phyloP scores from a whole-genome alignment of 2,113 vertebrate genomes.

The Crotophaga sulcirostris region DNA sequence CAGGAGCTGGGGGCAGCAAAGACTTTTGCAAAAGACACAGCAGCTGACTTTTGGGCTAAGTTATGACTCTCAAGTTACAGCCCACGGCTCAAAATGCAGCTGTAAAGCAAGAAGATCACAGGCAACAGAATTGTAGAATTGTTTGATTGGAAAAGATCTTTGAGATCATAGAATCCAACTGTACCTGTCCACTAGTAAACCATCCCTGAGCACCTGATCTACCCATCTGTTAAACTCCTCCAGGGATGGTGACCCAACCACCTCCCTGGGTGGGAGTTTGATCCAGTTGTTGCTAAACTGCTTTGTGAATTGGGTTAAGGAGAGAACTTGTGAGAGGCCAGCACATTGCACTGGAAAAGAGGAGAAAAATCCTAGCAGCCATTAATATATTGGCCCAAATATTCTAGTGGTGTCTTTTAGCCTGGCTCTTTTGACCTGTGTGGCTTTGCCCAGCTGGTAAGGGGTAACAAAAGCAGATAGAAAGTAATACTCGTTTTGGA shows the following conservation, averaged over 20 bases:
- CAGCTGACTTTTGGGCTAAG: neutral
- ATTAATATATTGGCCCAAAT: neutral
- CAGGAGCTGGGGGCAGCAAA: neutral
- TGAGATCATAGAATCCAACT: too few relatives aligned
- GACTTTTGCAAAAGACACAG: neutral
- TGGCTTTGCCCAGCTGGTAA: neutral
- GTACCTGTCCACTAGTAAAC: too few relatives aligned
- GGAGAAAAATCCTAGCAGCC: neutral
- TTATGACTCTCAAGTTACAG: neutral
- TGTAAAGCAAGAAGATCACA: neutral
- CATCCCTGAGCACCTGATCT: too few relatives aligned
- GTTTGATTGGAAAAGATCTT: too few relatives aligned
- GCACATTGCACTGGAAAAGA: neutral
- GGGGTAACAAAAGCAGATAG: neutral
- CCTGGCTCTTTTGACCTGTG: neutral
- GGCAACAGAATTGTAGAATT: neutral
- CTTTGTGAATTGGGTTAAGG: neutral
- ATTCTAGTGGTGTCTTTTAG: neutral
- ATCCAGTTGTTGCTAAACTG: neutral
- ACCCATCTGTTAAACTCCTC: too few relatives aligned
- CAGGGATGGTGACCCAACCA: too few relatives aligned
- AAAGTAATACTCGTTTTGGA: conserved; percentile 28
- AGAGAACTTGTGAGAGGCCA: neutral
- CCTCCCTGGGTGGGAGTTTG: accelerated
- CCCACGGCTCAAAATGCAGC: neutral